Percentiles rank a stretch among this genome's conserved stretches.
Conservation (phyloP, 2,797 vertebrate genomes). For the Ctenopoma multispine region DNA sequence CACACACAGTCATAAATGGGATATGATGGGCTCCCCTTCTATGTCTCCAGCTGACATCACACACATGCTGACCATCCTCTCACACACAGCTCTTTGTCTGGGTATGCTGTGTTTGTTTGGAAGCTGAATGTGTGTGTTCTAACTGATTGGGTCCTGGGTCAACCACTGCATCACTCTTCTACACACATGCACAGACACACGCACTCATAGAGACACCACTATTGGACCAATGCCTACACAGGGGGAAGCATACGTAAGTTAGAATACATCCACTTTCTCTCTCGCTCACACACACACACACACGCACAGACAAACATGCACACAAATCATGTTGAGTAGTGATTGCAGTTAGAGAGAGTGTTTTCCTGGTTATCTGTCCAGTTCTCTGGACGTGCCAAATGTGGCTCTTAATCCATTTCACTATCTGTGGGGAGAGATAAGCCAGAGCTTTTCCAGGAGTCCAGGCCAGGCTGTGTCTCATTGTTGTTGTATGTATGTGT, state of each 20-base stretch:
- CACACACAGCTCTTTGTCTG: conserved; percentile 75
- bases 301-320: conserved; percentile 38
- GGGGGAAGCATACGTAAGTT: conserved; percentile 35
- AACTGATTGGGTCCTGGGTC: conserved; percentile 77
- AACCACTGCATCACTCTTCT: conserved; percentile 78
- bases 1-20: conserved; percentile 68
- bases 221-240: conserved; percentile 64
- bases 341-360: conserved; percentile 80
- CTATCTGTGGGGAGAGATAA: conserved; percentile 86
- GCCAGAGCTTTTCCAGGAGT: conserved; percentile 80
- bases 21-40: conserved; percentile 79
- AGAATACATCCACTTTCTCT: conserved; percentile 46
- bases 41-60: conserved; percentile 82
- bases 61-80: conserved; percentile 81
- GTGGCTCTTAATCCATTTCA: conserved; percentile 86
- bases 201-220: conserved; percentile 32
- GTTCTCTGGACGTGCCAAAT: conserved; percentile 81
- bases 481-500: conserved; percentile 48
- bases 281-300: conserved; percentile 28
- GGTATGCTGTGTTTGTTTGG: conserved; percentile 70
- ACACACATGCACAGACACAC: conserved; percentile 50
- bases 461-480: conserved; percentile 68
- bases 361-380: conserved; percentile 84
- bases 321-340: conserved; percentile 74
- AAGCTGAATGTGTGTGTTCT: conserved; percentile 80